Base-by-base conservation (phyloP, 1,140 invertebrate genomes). In the Bradynema listronoti region DNA sequence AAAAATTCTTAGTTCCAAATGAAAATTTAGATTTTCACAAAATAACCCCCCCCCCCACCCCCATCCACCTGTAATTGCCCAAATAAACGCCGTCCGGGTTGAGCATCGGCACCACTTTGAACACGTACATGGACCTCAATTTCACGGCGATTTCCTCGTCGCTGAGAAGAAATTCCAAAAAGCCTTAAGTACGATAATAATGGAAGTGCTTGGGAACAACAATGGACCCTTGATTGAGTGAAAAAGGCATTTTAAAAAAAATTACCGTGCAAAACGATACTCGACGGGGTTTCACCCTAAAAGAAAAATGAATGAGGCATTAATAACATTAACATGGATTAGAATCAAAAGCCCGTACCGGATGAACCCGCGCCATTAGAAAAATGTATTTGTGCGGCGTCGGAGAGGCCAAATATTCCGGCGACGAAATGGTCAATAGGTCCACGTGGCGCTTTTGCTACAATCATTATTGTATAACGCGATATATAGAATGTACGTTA, bases 71-170 rank as follows among this genome's bases (percentile, higher is more conserved):
- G 43, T 71, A 71, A 56, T 71, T 71, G 19, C 68, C 68, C 11
- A 71, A 47, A 54, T 59, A 68, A 2, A 82, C 81, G 4, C 81
- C 81, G 79, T 95, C 91, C 3, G 91, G 91, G 80, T 95, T 95
- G 45, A 94, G 78, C 91, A 96, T 95, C 1, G 91, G 92, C 46
- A 96, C 83, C 43, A 92, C 85, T 80, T 90, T 90, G 71, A 92
- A 89, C 43, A 88, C 84, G 3, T 89, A 84, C 39, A 85, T 77
- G 67, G 86, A 85, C 39, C 90, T 82, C 11, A 92, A 79, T 66
- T 83, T 80, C 19, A 80, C 78, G 1, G 85, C 85, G 7, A 82
- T 80, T 1, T 79, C 59, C 0, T 83, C 81, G 63, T 83, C 80
- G 71, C 89, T 82, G 7, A 89, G 73, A 2, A 91, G 79, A 61